Base-by-base conservation (phyloP, 2,113 vertebrate species). In the Eurystomus gularis region DNA sequence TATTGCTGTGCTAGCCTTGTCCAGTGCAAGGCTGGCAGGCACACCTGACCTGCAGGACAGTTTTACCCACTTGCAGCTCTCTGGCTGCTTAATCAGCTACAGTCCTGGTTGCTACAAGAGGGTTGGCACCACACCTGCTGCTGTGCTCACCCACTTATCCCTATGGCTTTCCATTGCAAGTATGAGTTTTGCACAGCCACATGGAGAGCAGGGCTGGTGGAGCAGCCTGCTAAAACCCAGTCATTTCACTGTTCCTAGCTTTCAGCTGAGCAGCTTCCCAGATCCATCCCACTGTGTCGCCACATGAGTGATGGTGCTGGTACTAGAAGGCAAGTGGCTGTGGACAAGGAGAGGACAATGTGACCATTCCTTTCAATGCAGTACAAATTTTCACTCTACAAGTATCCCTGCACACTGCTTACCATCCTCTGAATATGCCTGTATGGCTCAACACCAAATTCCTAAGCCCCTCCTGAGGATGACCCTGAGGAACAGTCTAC, bases 401-500 rank as follows among this genome's bases (percentile, higher is more conserved):
- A 24, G 21, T 1, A 0, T 40, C 16, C 21, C 46, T 3, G 4
- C 29, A 15, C 3, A 2, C 48, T 68, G 48, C 39, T 14, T 31
- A 2, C 9, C 6, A 5, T 21, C 6, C 17, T 15, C 31, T n/a
- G 18, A 58, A 14, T 60, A 11, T n/a, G 15, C 10, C 17, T 29
- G 4, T 54, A 3, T 28, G n/a, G 60, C 46, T 70, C 21, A 54
- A 4, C 19, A 55, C 8, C 16, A 14, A 29, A 48, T 61, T 9
- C 26, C 20, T 39, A 9, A 37, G n/a, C 5, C 13, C 8, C 5
- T 70, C 21, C 33, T 19, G 16, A 65, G 35, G 31, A n/a, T n/a
- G n/a, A n/a, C n/a, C n/a, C n/a, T n/a, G n/a, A n/a, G n/a, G n/a
- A n/a, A n/a, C n/a, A n/a, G n/a, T n/a, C n/a, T n/a, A n/a, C n/a